These are phyloP conservation scores for Labia minor DNA, from an alignment of 2,888 invertebrate species.

Conservation along the genomic window DNA sequence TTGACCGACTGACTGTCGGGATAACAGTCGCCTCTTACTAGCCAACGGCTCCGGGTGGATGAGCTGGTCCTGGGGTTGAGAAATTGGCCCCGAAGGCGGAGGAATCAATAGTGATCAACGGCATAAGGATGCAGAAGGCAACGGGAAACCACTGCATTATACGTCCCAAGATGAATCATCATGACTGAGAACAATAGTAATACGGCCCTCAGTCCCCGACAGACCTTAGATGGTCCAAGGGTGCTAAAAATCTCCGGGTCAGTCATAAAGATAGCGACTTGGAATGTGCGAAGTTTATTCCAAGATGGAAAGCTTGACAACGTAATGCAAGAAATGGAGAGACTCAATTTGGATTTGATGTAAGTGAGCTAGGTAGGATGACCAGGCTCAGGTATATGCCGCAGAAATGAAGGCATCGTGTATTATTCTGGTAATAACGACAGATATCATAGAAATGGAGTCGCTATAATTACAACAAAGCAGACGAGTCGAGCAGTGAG, in stretches of 20 bases:
- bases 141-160: background rate
- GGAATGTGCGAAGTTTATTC: constrained; percentile 23
- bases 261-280: constrained; percentile 21
- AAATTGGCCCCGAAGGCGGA: background rate
- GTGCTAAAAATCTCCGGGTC: background rate
- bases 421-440: constrained; percentile 20
- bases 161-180: background rate
- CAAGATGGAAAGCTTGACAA: constrained; percentile 22
- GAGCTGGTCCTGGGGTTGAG: background rate
- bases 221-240: background rate
- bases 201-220: too few relatives aligned
- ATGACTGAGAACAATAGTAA: too few relatives aligned
- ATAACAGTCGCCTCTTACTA: too few relatives aligned
- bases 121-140: background rate
- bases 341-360: constrained; percentile 22
- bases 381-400: constrained; percentile 20
- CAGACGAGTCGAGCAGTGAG: background rate
- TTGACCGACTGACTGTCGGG: too few relatives aligned
- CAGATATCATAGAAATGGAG: background rate
- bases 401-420: constrained; percentile 20
- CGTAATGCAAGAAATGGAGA: constrained; percentile 23
- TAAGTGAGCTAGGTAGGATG: constrained; percentile 23
- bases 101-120: background rate
- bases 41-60: too few relatives aligned
- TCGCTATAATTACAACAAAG: background rate